Evolutionary conservation across 1,140 invertebrate species (phyloP).

Genomic region (Anastrepha ludens): DNA sequence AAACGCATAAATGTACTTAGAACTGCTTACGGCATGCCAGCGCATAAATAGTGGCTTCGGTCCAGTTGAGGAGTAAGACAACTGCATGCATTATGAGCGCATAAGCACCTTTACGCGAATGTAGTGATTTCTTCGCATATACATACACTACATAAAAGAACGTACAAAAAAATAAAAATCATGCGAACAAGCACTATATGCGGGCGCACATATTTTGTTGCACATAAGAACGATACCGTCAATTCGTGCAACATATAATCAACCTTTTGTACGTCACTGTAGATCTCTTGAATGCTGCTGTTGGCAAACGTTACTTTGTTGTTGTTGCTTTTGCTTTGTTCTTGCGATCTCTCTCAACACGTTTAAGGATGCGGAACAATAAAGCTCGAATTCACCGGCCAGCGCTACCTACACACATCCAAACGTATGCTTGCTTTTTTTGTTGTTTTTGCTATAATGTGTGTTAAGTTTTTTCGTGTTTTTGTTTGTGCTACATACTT

Average conservation of each 20-base stretch:
- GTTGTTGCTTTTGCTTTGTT: background rate
- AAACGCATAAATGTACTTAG: too few species aligned
- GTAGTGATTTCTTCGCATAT: background rate
- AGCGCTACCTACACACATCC: background rate
- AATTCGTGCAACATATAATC: conserved; percentile 23
- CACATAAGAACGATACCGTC: background rate
- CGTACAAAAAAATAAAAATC: background rate
- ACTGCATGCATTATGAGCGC: background rate
- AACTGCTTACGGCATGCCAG: too few species aligned
- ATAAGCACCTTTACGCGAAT: background rate
- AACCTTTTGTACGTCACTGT: background rate
- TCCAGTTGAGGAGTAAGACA: background rate
- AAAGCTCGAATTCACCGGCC: background rate
- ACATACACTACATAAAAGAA: too few species aligned
- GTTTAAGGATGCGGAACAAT: conserved; percentile 49
- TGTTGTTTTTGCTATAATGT: background rate
- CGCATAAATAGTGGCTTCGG: too few species aligned
- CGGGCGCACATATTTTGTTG: background rate
- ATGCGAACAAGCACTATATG: background rate
- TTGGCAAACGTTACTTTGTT: background rate
- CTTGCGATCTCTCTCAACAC: conserved; percentile 33
- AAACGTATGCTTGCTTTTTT: background rate
- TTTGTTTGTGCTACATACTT: too few species aligned
- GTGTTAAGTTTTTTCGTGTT: too few species aligned
- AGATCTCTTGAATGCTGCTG: background rate